These are phyloP conservation scores for Chamaetylas fuelleborni DNA, from an alignment of 2,113 vertebrate species.

Conservation along the genomic window DNA sequence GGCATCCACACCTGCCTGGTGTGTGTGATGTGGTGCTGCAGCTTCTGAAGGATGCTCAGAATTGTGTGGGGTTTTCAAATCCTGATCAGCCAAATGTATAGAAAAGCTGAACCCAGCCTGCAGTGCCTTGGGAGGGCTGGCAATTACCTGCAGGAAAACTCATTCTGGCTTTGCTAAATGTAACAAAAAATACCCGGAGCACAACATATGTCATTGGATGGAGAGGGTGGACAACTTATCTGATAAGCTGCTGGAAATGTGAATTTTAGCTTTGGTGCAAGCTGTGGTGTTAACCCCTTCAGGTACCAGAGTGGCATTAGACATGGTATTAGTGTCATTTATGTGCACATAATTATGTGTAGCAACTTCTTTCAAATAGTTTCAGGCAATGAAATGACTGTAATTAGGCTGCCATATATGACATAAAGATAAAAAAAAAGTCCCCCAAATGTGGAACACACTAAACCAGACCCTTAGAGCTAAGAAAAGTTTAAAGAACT, in stretches of 20 bases:
- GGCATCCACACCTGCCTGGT: rapidly evolving
- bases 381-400: conserved; percentile 9
- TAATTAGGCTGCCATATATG: conserved; percentile 36
- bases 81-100: not conserved
- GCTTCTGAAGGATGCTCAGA: not conserved
- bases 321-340: not conserved
- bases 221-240: not conserved
- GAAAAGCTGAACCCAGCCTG: not conserved
- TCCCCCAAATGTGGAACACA: not conserved
- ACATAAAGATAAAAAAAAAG: not conserved
- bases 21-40: not conserved
- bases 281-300: not conserved
- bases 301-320: not conserved
- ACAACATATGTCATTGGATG: rapidly evolving
- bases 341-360: not conserved
- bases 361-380: conserved; percentile 8
- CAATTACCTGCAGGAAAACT: not conserved
- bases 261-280: not conserved
- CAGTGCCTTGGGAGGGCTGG: not conserved
- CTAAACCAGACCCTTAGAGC: not conserved
- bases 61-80: not conserved
- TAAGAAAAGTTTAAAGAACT: not conserved
- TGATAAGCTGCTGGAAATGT: not conserved
- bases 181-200: not conserved
- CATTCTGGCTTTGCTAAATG: not conserved